phyloP scores from a whole-genome alignment of 2,113 vertebrate genomes.

The Xiphophorus maculatus region DNA sequence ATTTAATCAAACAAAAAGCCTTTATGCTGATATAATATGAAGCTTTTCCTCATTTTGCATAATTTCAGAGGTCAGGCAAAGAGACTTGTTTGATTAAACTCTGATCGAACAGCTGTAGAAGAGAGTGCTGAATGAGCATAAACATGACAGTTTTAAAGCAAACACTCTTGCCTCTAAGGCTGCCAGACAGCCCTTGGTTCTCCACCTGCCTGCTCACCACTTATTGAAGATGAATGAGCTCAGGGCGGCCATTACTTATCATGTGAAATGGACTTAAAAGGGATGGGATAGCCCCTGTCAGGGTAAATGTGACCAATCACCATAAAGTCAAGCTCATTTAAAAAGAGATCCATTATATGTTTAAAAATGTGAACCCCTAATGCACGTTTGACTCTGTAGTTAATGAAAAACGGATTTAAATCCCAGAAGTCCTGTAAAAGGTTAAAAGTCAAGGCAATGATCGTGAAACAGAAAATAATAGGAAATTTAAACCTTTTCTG shows the following conservation, averaged over 20 bases:
- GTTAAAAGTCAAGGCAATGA: not conserved
- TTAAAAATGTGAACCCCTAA: conserved; percentile 23
- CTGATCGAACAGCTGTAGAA: conserved; percentile 36
- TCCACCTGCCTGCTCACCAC: conserved; percentile 61
- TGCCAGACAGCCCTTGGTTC: conserved; percentile 51
- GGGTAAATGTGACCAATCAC: conserved; percentile 55
- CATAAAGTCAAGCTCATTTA: conserved; percentile 51
- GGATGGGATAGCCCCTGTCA: conserved; percentile 41
- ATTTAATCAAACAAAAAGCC: conserved; percentile 11
- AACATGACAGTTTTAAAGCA: conserved; percentile 63
- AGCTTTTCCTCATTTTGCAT: conserved; percentile 17
- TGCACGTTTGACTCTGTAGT: conserved; percentile 20
- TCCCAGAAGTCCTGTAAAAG: not conserved
- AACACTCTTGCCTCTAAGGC: conserved; percentile 36
- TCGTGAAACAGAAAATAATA: not conserved
- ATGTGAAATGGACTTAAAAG: conserved; percentile 58
- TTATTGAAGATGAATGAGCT: conserved; percentile 67
- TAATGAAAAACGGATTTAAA: conserved; percentile 17
- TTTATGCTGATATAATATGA: conserved; percentile 25
- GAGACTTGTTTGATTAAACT: conserved; percentile 47
- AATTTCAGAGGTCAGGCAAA: conserved; percentile 44
- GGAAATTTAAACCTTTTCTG: not conserved
- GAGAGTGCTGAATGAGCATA: conserved; percentile 55
- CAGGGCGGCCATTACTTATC: conserved; percentile 60
- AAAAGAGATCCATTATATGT: conserved; percentile 38